phyloP scores from a whole-genome alignment of 2,888 invertebrate species.

The Nasonia oneida region DNA sequence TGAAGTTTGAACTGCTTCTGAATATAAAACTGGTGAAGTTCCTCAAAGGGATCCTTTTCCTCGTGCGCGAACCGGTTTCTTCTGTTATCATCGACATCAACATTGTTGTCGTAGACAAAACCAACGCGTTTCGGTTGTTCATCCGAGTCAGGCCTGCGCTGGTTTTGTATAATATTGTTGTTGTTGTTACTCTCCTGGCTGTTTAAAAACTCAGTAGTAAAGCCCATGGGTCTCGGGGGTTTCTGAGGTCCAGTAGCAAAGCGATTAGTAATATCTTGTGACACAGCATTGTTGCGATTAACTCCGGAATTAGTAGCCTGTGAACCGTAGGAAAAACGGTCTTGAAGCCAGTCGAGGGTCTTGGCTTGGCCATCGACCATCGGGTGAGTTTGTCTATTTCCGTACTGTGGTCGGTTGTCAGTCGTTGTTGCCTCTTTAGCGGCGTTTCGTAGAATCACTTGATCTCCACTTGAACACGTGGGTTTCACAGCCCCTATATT shows the following conservation, averaged over 20 bases:
- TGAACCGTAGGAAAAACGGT: constrained; percentile 68
- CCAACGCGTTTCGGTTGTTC: constrained; percentile 62
- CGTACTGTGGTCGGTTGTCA: constrained; percentile 15
- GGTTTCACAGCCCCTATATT: constrained; percentile 44
- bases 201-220: constrained; percentile 53
- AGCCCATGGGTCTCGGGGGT: constrained; percentile 42
- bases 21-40: constrained; percentile 65
- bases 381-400: constrained; percentile 10
- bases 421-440: background rate
- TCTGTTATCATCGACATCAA: constrained; percentile 26
- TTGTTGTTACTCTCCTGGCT: constrained; percentile 37
- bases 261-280: constrained; percentile 52
- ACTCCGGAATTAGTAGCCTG: background rate
- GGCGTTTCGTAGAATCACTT: constrained; percentile 30
- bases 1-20: constrained; percentile 62
- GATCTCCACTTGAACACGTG: background rate
- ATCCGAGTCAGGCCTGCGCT: constrained; percentile 28
- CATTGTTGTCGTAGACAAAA: constrained; percentile 57
- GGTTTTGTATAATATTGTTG: background rate
- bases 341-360: constrained; percentile 71
- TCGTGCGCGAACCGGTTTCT: constrained; percentile 41
- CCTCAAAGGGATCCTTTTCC: constrained; percentile 64
- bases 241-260: constrained; percentile 51
- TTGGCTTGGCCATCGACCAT: constrained; percentile 66
- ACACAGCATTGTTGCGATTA: constrained; percentile 26